Conservation (phyloP, 2,797 vertebrate genomes). For the Hoplostethus atlanticus region DNA sequence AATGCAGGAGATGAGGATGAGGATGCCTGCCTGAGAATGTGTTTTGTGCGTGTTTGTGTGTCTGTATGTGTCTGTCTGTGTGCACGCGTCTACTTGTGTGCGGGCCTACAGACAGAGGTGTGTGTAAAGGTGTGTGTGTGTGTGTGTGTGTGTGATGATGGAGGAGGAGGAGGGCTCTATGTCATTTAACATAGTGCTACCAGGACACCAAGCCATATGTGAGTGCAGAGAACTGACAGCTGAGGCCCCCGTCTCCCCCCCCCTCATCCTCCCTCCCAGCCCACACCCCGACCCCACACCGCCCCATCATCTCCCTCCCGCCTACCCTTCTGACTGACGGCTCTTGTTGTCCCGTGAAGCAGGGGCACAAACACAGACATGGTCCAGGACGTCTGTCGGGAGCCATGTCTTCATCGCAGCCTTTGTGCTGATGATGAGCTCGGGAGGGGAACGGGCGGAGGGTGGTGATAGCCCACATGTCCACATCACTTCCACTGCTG, state of each 20-base stretch:
- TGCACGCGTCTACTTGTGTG: no score
- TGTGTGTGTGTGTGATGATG: conserved; percentile 38
- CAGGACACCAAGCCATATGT: conserved; percentile 79
- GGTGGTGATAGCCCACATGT: conserved; percentile 29
- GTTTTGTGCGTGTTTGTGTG: conserved; percentile 61
- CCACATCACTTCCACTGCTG: conserved; percentile 14
- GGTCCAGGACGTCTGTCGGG: conserved; percentile 67
- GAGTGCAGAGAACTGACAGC: conserved; percentile 77
- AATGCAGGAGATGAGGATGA: conserved; percentile 81
- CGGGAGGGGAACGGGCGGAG: conserved; percentile 36
- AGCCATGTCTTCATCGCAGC: conserved; percentile 70
- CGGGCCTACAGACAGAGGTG: neutral
- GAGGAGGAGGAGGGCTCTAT: conserved; percentile 58
- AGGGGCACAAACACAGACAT: conserved; percentile 63
- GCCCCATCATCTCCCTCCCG: conserved; percentile 42
- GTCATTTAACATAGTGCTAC: conserved; percentile 76
- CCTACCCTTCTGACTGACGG: conserved; percentile 63
- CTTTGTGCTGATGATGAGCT: conserved; percentile 65
- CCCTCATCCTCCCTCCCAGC: conserved; percentile 57
- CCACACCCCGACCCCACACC: conserved; percentile 39
- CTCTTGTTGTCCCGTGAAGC: conserved; percentile 63
- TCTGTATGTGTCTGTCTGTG: conserved; percentile 52
- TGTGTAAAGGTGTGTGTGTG: conserved; percentile 24
- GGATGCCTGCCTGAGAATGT: conserved; percentile 71
- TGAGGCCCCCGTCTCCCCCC: conserved; percentile 60